phyloP scores from a whole-genome alignment of 1,140 invertebrate genomes.

The Helicoverpa armigera region DNA sequence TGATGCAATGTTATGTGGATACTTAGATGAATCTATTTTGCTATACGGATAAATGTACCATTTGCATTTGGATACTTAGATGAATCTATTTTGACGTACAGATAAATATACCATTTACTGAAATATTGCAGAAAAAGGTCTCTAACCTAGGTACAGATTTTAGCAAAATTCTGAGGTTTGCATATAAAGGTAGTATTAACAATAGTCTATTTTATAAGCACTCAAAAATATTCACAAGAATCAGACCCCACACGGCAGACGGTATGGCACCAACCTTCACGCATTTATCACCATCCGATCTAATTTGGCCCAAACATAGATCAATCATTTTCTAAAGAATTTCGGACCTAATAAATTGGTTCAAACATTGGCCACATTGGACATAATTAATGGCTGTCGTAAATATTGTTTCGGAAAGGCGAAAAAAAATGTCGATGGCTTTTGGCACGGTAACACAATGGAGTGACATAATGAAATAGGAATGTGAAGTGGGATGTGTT shows the following conservation, averaged over 20 bases:
- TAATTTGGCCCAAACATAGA: slow-evolving; percentile 31
- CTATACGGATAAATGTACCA: neutral
- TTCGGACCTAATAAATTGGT: slow-evolving; percentile 41
- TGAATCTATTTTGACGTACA: neutral
- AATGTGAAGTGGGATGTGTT: slow-evolving; percentile 55
- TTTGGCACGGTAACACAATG: slow-evolving; percentile 55
- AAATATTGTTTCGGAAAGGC: slow-evolving; percentile 60
- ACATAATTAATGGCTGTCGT: slow-evolving; percentile 61
- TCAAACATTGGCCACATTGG: slow-evolving; percentile 51
- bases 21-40: neutral
- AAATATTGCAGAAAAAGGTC: no score
- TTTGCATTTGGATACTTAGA: no score
- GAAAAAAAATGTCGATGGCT: slow-evolving; percentile 54
- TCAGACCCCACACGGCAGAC: slow-evolving; percentile 58
- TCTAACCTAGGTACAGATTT: no score
- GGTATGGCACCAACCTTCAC: slow-evolving; percentile 62
- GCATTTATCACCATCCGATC: slow-evolving; percentile 37
- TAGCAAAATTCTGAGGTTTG: no score
- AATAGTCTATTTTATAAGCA: neutral
- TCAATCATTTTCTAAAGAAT: slow-evolving; percentile 45
- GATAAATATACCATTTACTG: no score
- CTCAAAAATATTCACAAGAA: neutral
- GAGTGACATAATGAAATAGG: slow-evolving; percentile 52
- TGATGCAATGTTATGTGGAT: no score
- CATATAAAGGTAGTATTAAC: neutral